Evolutionary conservation across 2,113 vertebrate genomes (phyloP), one percentile per base, ranked within the genome.

Genomic region (Dicentrarchus labrax): DNA sequence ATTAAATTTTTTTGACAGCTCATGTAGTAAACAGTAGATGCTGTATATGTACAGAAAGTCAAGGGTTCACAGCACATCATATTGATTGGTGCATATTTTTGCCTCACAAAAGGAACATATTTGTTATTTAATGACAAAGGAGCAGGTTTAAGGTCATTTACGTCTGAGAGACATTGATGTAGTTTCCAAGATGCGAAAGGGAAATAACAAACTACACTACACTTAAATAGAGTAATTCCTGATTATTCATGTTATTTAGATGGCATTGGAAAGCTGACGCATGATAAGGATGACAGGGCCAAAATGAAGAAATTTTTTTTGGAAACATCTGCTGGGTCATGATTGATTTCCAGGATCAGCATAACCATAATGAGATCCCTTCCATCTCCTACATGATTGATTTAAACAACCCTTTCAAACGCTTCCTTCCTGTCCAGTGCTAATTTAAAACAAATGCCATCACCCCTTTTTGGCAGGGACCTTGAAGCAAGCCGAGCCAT

Each of bases 391-490:
- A 15, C 75, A 61, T 88, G 85, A 91, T 73, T 92, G 91, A 94
- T 94, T 95, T 90, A 87, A 91, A 91, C 68, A 90, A 84, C 59
- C 70, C 75, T 65, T 85, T 91, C 89, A 80, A 82, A 92, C 51
- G 68, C 82, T 72, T 84, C 70, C 69, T 85, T 86, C 72, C 67
- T 62, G 85, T 86, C 83, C 72, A 56, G 41, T 81, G 62, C 89
- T 91, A 91, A 92, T 92, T 93, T 90, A 90, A 89, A 91, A 83
- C 86, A 88, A 86, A 92, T 90, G 85, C 77, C 81, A 68, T 87
- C 84, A 77, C 80, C 61, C 72, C 70, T 69, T 89, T 91, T 90
- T 91, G 90, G 88, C 90, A 92, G 72, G 60, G 70, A 66, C 69
- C 75, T 86, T 76, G 77, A 71, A 86, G 88, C 75, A 80, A 83